Conservation (phyloP, 2,888 invertebrate genomes). For the Agrochola circellaris region DNA sequence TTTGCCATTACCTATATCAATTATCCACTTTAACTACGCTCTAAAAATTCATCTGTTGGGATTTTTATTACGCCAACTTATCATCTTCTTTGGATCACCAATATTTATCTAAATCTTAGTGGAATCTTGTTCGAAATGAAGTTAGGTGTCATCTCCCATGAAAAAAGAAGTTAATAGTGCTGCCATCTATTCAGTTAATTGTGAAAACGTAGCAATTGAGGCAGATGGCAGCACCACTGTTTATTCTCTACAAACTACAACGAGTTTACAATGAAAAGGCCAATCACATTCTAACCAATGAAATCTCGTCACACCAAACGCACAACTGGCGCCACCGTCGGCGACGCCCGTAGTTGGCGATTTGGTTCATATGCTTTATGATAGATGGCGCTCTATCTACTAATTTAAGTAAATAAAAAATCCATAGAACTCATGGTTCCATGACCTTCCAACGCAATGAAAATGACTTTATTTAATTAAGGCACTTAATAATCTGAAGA, state of each 20-base stretch:
- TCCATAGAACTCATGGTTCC: too few relatives aligned
- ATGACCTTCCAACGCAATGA: too few relatives aligned
- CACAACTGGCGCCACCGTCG: conserved; percentile 26
- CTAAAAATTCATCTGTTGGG: neutral
- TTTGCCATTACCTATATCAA: neutral
- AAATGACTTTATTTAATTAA: too few relatives aligned
- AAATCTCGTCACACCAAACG: neutral
- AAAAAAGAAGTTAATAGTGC: conserved; percentile 20
- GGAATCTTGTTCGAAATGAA: neutral
- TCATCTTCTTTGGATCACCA: neutral
- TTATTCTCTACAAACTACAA: neutral
- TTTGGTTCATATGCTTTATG: conserved; percentile 23
- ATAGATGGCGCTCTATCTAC: conserved; percentile 58
- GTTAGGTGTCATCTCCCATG: neutral
- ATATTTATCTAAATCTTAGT: neutral
- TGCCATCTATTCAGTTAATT: conserved; percentile 55
- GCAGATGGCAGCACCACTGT: conserved; percentile 52
- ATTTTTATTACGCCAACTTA: neutral
- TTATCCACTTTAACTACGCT: neutral
- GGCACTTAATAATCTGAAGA: too few relatives aligned
- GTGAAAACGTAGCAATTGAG: accelerated
- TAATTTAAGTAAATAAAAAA: neutral
- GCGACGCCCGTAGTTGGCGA: neutral
- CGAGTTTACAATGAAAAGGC: neutral
- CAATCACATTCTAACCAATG: conserved; percentile 1